Conservation (phyloP, 1,140 invertebrate species). For the Ylistrum balloti region DNA sequence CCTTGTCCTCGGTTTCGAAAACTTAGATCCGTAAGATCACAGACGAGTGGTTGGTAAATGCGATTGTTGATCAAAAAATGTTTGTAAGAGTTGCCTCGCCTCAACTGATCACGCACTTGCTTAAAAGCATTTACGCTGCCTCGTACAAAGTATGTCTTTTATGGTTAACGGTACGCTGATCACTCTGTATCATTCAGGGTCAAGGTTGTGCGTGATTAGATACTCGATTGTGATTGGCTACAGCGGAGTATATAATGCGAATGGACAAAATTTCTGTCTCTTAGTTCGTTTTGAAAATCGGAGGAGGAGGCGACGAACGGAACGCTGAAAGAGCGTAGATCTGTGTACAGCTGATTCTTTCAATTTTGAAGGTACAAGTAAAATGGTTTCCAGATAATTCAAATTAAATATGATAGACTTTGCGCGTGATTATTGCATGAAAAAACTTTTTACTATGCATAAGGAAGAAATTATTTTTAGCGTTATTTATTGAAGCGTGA, state of each 20-base stretch:
- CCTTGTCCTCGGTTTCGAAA: no score
- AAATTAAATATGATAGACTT: not conserved
- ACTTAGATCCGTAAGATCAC: no score
- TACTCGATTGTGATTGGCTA: not conserved
- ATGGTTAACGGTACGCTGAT: not conserved
- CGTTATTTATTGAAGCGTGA: not conserved
- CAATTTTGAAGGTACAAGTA: not conserved
- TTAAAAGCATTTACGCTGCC: not conserved
- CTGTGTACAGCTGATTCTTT: not conserved
- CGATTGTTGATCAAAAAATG: no score
- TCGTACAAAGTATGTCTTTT: no score
- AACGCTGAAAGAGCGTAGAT: not conserved
- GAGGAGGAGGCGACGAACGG: not conserved
- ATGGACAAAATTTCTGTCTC: not conserved
- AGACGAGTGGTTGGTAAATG: no score
- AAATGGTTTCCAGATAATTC: not conserved
- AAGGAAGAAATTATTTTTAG: not conserved
- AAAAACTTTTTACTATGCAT: no score
- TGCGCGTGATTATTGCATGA: not conserved
- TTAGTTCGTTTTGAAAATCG: not conserved
- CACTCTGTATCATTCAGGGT: not conserved
- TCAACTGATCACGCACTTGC: not conserved
- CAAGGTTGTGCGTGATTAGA: conserved; percentile 32
- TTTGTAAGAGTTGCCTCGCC: not conserved
- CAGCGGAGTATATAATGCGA: not conserved